Base-by-base conservation (phyloP, 2,113 vertebrate genomes). In the Percopsis transmontana region DNA sequence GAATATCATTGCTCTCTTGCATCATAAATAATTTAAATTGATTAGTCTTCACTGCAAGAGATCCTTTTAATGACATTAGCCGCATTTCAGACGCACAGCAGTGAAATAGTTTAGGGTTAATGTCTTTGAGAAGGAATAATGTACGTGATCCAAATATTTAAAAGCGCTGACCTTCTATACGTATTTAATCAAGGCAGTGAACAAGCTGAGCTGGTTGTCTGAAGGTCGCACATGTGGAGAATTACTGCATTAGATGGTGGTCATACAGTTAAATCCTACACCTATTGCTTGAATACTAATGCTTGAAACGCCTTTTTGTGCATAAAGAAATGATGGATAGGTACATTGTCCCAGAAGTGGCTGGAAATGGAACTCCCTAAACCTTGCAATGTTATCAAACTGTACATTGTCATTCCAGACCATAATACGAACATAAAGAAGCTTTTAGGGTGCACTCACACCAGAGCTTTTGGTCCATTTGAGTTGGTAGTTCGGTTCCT, bases 71-170 rank as follows among this genome's bases (percentile, higher is more conserved):
- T 82, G 82, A 79, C 76, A 74, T 48, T 47, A 47, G 44, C 44
- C 0, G 21, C 58, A 59, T 79, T 73, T 77, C 52, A 65, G 74
- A 67, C 40, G 44, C 24, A 56, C 70, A 77, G 73, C 79, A 58
- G 44, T n/a, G 11, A 19, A 59, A 56, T 19, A 3, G 5, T 79
- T 83, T 56, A 50, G 72, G 74, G 62, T 81, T 81, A 61, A 71
- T 67, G 53, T 70, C 1, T 61, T 57, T 48, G 58, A 63, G 19
- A 41, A 61, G 38, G 58, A 44, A 38, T 14, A 6, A 50, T 16
- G 16, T 67, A 81, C 81, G 76, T 86, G 80, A 56, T 63, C 39
- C 58, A 64, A 71, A 81, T 80, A 41, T 62, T 70, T 60, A 74
- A 65, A 72, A 47, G 60, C 47, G 55, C 58, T 23, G 19, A 77